Base-by-base conservation (phyloP, 2,888 invertebrate species). In the Drosophila sordidula region DNA sequence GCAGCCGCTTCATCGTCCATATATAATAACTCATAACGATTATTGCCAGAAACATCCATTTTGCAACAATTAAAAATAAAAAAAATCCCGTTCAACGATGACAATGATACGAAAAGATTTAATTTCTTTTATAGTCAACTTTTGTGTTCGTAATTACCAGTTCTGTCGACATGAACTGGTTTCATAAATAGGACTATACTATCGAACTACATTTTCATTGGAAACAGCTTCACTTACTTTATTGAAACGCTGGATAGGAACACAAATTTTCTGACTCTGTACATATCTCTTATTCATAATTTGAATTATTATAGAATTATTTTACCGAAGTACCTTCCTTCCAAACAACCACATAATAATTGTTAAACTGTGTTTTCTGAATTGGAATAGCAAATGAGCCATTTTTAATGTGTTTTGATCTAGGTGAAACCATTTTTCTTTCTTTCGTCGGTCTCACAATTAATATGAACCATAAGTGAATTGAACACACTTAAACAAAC, bases 11-110 rank as follows among this genome's bases (percentile, higher is more conserved):
- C 91, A 56, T 91, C 91, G 57, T 91, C 91, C 90, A 91, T 85
- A 69, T 84, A 91, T 78, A 91, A 90, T 80, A 91, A 74, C 69
- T 91, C 91, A 71, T 91, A 91, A n/a, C 91, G 91, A 86, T 91
- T 91, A 52, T 89, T 90, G 63, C 87, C 90, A 36, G 91, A 83
- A 67, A 63, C 89, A 62, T 91, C 91, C 92, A 92, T 91, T 49
- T 56, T 82, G 34, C 11, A 62, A 79, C 66, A 58, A 18, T 46
- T 50, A 16, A 50, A 38, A 55, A 46, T 47, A 50, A 47, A 26
- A 47, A 49, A n/a, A 47, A 32, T 11, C 51, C 59, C 11, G 18
- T 18, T 29, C 52, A 42, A 64, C 68, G 84, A 74, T 80, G 70
- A 22, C 52, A 62, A 64, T 56, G 34, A 49, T 62, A 49, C 32